These are phyloP conservation scores for Diceros bicornis DNA, from an alignment of 2,797 vertebrate genomes.

Conservation along the genomic window DNA sequence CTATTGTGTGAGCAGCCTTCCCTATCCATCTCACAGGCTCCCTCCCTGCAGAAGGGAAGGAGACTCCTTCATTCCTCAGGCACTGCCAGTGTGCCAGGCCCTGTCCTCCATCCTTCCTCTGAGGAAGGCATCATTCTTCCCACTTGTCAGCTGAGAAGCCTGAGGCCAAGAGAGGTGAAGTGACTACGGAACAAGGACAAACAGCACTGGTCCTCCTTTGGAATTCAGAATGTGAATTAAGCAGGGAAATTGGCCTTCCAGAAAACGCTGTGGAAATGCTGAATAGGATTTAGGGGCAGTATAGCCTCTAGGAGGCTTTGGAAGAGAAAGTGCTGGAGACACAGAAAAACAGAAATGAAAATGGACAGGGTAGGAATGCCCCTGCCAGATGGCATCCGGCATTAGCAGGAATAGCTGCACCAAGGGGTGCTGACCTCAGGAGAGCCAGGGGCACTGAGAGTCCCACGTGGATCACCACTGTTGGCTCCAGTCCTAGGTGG, in stretches of 20 bases:
- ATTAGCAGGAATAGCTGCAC: conserved; percentile 52
- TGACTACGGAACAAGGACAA: background rate
- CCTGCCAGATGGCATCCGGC: conserved; percentile 45
- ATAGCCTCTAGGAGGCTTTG: background rate
- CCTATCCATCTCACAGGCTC: background rate
- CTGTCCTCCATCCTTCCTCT: accelerated
- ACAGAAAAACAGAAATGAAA: conserved; percentile 65
- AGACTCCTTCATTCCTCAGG: background rate
- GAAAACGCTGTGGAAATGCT: conserved; percentile 50
- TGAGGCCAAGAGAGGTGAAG: background rate
- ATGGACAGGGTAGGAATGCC: background rate
- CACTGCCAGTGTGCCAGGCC: background rate
- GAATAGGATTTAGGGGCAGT: background rate
- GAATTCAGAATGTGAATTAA: background rate
- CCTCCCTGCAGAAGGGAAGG: background rate
- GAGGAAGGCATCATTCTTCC: background rate
- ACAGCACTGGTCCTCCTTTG: background rate
- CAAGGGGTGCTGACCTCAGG: background rate
- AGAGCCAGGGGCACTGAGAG: background rate
- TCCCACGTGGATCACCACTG: background rate
- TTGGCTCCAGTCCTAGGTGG: background rate
- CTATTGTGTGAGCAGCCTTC: background rate
- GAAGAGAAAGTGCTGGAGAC: conserved; percentile 50
- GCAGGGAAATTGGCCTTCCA: conserved; percentile 26
- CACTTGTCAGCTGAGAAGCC: conserved; percentile 50